Evolutionary conservation across 2,113 vertebrate species (phyloP), one percentile per base, ranked within the genome.

Genomic region (Syngnathus typhle): DNA sequence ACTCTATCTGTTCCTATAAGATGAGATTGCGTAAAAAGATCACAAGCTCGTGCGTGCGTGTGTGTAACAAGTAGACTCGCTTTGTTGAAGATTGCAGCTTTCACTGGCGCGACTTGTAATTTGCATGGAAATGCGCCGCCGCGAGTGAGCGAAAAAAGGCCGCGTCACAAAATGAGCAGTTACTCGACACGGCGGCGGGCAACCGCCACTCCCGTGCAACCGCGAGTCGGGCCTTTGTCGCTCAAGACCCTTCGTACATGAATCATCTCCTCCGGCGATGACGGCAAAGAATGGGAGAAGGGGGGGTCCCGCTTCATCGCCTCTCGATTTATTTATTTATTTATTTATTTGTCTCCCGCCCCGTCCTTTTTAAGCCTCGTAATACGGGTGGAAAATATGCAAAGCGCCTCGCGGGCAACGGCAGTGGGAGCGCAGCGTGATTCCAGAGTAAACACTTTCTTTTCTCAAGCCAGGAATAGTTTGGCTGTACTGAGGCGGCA

Each of bases 371-470:
- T 86, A 82, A 81, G 71, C 84, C 82, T 89, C 87, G 86, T 88
- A 88, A 87, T 86, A 80, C 82, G 79, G 89, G 77, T 84, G 88
- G 55, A 58, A 90, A 91, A 88, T 86, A 91, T 91, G 89, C 89
- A 85, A 90, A 88, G 85, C 85, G 85, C 90, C 83, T 76, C 81
- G 89, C 78, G 85, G 87, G 85, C 89, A 90, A 84, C 82, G 86
- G 84, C 78, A 84, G 83, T 86, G 90, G 87, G 90, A 91, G 90
- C 90, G 81, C 87, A 85, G 86, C 82, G 73, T 91, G 90, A 90
- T 84, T 91, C 89, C 87, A 89, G 86, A 90, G 88, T 90, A 91
- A 92, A 91, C 89, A 92, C 88, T 89, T 90, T 90, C 88, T 88
- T 86, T 89, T 91, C 88, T 91, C 84, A 88, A 88, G 89, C 88